Conservation (phyloP, 1,140 invertebrate species). For the Lineus longissimus region DNA sequence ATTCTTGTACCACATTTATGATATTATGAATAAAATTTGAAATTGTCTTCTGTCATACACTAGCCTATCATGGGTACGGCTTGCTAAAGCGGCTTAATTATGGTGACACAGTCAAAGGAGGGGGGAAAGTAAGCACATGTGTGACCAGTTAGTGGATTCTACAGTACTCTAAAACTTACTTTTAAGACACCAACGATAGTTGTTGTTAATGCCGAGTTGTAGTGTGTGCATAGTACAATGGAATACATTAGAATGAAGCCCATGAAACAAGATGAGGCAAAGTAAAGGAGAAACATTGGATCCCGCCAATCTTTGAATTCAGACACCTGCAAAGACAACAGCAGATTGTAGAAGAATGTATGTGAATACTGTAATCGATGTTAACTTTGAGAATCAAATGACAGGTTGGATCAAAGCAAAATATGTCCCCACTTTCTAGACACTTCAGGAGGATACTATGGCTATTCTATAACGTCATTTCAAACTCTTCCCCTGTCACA, state of each 20-base stretch:
- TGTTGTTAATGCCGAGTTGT: constrained; percentile 96
- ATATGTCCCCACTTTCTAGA: neutral
- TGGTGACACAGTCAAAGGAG: no score
- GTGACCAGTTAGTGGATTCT: neutral
- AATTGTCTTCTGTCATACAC: neutral
- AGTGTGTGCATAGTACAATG: constrained; percentile 89
- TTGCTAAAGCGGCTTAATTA: neutral
- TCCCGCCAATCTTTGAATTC: constrained; percentile 72
- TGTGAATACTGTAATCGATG: no score
- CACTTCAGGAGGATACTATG: neutral
- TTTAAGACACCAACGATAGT: constrained; percentile 86
- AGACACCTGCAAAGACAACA: constrained; percentile 52
- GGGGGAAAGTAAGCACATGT: no score
- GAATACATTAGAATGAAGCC: constrained; percentile 94
- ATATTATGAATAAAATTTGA: neutral
- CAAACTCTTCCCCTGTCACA: neutral
- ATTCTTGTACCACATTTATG: neutral
- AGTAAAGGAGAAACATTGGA: constrained; percentile 74
- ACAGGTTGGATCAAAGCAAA: neutral
- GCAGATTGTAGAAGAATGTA: no score
- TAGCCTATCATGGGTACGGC: neutral
- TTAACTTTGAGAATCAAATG: constrained; percentile 12
- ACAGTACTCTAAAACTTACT: constrained; percentile 25
- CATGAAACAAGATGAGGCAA: constrained; percentile 89
- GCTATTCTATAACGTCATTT: neutral